Evolutionary conservation across 1,140 invertebrate species (phyloP), one percentile per base, ranked within the genome.

Genomic region (Drosophila pandora): DNA sequence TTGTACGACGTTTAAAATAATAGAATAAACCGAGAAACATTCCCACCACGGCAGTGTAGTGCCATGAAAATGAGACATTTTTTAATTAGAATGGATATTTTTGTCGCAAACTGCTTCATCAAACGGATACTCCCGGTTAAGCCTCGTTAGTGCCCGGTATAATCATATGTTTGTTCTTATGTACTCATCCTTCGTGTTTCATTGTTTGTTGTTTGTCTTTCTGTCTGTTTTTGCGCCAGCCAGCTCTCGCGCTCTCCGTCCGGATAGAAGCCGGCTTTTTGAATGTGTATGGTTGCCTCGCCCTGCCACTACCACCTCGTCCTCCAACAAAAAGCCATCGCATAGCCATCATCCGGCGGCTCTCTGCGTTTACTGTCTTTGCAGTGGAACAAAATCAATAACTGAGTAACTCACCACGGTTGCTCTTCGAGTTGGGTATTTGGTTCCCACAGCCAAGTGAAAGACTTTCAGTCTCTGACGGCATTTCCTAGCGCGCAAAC

Each of bases 381-480:
- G 76, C 56, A 62, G 34, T 49, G 34, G 34, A 47, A 65, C 74
- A 85, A 82, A 85, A 85, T 85, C 82, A 69, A 85, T 85, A 85
- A 76, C 50, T 50, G 64, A 52, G 68, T 64, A 84, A 81, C 57
- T 53, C 82, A 84, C 82, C 82, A 85, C 72, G 45, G 53, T 17
- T 54, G 62, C 71, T 75, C 71, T 47, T 50, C 32, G 60, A 37
- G 25, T 73, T 74, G 34, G 17, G 22, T 32, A 34, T 61, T 41
- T 21, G 9, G 23, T 43, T 37, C 41, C 37, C 67, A 22, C 28
- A 25, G 52, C 39, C 10, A 21, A 43, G 34, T 41, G 34, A 30
- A 61, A 61, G 58, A 61, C 50, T 48, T 55, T 74, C 45, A 87
- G 83, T 87, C 84, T 87, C 71, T 88, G 75, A 88, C 76, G 83